Evolutionary conservation across 2,797 vertebrate species (phyloP).

Genomic region (Amazona ochrocephala): DNA sequence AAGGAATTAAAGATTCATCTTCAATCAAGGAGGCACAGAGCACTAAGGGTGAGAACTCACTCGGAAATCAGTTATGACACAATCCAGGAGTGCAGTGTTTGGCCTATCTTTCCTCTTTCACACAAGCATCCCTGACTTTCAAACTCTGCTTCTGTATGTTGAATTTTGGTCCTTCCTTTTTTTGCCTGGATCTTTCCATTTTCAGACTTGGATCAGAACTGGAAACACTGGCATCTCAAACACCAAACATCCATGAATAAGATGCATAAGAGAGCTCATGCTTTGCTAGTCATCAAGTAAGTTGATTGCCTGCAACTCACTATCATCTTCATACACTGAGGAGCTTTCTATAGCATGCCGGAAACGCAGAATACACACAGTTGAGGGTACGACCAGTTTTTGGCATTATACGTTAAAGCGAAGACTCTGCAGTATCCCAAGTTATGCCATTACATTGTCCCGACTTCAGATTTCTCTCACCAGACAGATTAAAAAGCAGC

Average conservation of each 20-base stretch:
- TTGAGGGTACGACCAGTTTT: neutral
- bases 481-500: neutral
- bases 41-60: neutral
- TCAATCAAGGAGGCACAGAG: neutral
- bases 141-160: neutral
- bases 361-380: neutral
- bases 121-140: neutral
- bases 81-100: neutral
- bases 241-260: neutral
- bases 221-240: neutral
- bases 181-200: neutral
- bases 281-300: neutral
- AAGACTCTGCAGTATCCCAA: neutral
- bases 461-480: neutral
- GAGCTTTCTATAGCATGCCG: neutral
- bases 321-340: neutral
- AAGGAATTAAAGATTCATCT: neutral
- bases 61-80: neutral
- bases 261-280: neutral
- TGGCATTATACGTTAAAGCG: neutral
- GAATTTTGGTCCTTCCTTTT: neutral
- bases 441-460: neutral
- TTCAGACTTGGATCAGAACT: neutral
- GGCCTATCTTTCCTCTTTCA: neutral
- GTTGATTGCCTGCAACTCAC: neutral